Evolutionary conservation across 2,888 invertebrate genomes (phyloP), one percentile per base, ranked within the genome.

Genomic region (Pediacus dermestoides): DNA sequence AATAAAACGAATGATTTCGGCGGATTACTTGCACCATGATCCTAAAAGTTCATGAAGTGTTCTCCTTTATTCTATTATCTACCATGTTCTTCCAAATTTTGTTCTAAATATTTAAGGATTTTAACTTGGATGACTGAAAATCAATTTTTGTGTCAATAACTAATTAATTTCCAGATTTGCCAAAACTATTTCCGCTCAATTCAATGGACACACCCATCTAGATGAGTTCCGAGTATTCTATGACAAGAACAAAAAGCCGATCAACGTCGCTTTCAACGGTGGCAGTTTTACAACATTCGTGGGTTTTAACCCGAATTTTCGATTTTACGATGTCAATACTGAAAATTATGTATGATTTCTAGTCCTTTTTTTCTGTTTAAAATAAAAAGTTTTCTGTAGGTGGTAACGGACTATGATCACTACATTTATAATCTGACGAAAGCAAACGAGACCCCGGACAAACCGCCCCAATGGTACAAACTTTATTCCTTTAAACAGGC

Each of bases 201-300:
- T 90, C 64, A 87, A 83, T 57, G 91, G 89, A 0, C 89, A 90
- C 61, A 81, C 82, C 0, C 89, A 90, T 60, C 73, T 74, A 1
- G 88, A 89, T 52, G 82, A 84, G 59, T 77, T 85, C 55, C 77
- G 78, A 53, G 66, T 89, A 33, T 83, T 81, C 63, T 88, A 85
- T 60, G 74, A 74, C 44, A 58, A n/a, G n/a, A n/a, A n/a, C n/a
- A n/a, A n/a, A n/a, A n/a, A n/a, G n/a, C n/a, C n/a, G n/a, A n/a
- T n/a, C n/a, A 80, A 76, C 44, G 74, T 89, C 1, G 82, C 84
- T 2, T 92, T 86, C 77, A 85, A 90, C 36, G 85, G 82, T 1
- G 91, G 90, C n/a, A 85, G 88, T 57, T 71, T 87, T 10, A 91
- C 92, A 0, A 70, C 86, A 0, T 88, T 78, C 57, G 69, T 85